A percentile compares a stretch with the other conserved stretches of the same genome.
These are phyloP conservation scores for Rutpela maculata DNA, from an alignment of 2,888 invertebrate species.

Conservation along the genomic window DNA sequence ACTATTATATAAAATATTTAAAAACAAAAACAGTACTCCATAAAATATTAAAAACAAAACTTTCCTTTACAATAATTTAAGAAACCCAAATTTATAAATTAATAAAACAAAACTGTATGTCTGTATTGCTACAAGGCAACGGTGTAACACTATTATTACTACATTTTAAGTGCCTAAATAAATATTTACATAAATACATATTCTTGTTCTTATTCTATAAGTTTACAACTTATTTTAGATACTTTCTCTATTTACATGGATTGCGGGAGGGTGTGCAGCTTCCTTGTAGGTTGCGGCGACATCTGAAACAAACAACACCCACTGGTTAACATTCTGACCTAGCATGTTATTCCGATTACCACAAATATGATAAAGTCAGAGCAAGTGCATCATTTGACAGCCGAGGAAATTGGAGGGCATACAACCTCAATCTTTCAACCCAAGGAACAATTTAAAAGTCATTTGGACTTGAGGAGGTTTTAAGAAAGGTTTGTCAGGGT, in stretches of 20 bases:
- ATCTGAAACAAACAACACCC: constrained; percentile 62
- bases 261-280: constrained; percentile 67
- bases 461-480: too few relatives aligned
- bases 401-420: too few relatives aligned
- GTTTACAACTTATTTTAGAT: constrained; percentile 18
- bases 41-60: constrained; percentile 45
- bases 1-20: constrained; percentile 37
- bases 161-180: constrained; percentile 45
- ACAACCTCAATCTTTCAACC: too few relatives aligned
- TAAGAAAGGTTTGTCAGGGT: too few relatives aligned
- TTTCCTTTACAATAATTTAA: constrained; percentile 43
- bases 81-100: constrained; percentile 37
- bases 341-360: too few relatives aligned
- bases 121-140: constrained; percentile 46
- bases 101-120: constrained; percentile 32
- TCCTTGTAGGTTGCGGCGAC: constrained; percentile 68
- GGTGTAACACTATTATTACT: constrained; percentile 36
- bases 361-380: too few relatives aligned
- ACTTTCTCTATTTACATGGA: constrained; percentile 24
- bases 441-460: too few relatives aligned
- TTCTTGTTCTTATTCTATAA: constrained; percentile 26
- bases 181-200: constrained; percentile 47
- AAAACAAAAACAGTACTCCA: constrained; percentile 46
- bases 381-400: too few relatives aligned
- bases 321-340: neutral